A percentile compares a stretch with the other conserved stretches of the same genome.
These are phyloP conservation scores for Porites lobata DNA, from an alignment of 92 coral and sea anemone species.

Conservation along the genomic window DNA sequence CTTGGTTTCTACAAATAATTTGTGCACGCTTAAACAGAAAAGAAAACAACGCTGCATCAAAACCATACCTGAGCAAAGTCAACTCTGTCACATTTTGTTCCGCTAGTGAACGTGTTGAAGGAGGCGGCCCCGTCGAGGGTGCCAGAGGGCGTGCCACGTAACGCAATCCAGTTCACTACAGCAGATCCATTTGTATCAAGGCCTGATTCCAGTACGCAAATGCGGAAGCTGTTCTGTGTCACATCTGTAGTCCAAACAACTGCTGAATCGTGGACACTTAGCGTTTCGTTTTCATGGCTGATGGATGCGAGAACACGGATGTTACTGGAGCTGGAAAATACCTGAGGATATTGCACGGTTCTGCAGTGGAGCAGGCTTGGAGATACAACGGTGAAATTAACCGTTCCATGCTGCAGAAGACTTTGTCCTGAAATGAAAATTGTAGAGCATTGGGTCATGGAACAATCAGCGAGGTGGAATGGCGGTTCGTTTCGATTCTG, in stretches of 20 bases:
- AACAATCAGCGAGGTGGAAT: no score
- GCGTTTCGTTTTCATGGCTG: slow-evolving; percentile 29
- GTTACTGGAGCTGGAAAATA: slow-evolving; percentile 32
- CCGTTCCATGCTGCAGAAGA: slow-evolving; percentile 55
- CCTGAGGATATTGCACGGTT: slow-evolving; percentile 38
- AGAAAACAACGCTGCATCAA: neutral
- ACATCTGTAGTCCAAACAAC: slow-evolving; percentile 63
- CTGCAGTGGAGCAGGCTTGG: slow-evolving; percentile 34
- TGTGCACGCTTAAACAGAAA: no score
- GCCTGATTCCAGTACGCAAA: no score
- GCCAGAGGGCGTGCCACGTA: no score
- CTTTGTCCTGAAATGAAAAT: slow-evolving; percentile 31
- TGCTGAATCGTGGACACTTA: slow-evolving; percentile 57
- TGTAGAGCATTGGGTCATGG: neutral
- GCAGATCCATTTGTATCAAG: no score
- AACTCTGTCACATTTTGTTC: no score
- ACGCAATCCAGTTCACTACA: no score
- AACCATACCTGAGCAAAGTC: slow-evolving; percentile 37
- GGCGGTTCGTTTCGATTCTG: no score
- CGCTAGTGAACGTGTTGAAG: no score
- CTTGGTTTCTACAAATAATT: no score
- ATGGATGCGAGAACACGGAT: slow-evolving; percentile 59
- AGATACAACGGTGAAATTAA: slow-evolving; percentile 33
- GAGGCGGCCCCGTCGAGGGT: no score
- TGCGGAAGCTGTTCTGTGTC: neutral